phyloP scores from a whole-genome alignment of 1,140 invertebrate species.

The Trichogramma pretiosum region DNA sequence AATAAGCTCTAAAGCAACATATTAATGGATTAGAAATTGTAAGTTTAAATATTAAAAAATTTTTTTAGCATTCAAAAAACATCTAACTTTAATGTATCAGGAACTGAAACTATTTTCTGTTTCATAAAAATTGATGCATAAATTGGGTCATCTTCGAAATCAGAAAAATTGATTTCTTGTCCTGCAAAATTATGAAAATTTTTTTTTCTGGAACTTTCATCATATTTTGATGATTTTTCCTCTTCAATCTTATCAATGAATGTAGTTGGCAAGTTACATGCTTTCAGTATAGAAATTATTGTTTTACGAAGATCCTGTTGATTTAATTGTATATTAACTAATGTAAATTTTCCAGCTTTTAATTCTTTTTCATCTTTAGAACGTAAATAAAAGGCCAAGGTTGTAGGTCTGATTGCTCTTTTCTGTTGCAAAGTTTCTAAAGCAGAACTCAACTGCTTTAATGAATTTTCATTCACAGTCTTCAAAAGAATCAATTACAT shows the following conservation, averaged over 20 bases:
- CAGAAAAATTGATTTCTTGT: constrained; percentile 42
- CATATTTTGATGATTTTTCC: constrained; percentile 24
- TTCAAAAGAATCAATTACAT: constrained; percentile 39
- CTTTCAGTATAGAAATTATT: constrained; percentile 67
- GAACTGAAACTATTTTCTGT: constrained; percentile 44
- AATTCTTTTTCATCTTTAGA: constrained; percentile 51
- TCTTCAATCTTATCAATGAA: constrained; percentile 65
- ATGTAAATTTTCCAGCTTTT: constrained; percentile 57
- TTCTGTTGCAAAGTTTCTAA: constrained; percentile 64
- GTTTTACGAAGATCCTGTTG: constrained; percentile 62
- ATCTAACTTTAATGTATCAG: constrained; percentile 44
- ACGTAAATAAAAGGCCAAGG: constrained; percentile 66
- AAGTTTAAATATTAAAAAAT: not conserved
- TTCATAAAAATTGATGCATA: constrained; percentile 46
- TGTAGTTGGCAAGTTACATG: constrained; percentile 73
- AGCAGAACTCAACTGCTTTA: constrained; percentile 78
- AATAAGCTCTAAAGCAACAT: constrained; percentile 48
- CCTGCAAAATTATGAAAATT: constrained; percentile 27
- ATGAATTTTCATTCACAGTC: constrained; percentile 82
- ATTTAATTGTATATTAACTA: constrained; percentile 63
- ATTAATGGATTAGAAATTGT: constrained; percentile 2
- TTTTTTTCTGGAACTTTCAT: constrained; percentile 18
- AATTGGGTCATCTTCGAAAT: constrained; percentile 47
- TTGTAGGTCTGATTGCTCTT: constrained; percentile 49
- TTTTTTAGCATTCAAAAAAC: constrained; percentile 11